Evolutionary conservation across 2,888 invertebrate species (phyloP).

Genomic region (Polydesmus complanatus): DNA sequence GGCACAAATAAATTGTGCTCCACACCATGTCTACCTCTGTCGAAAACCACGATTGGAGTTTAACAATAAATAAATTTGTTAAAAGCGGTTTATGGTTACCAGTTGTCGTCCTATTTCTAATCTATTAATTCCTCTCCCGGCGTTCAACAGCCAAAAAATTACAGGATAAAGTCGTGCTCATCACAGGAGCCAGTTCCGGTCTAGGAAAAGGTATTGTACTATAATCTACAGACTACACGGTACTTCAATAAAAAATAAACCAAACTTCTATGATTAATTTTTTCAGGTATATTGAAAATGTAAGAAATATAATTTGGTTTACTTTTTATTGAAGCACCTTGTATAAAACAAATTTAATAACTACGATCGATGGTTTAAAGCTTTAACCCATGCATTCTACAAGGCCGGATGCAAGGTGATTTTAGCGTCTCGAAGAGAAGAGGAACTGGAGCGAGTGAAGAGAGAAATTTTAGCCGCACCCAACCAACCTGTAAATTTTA

Average conservation of each 20-base stretch:
- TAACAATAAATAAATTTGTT: no score
- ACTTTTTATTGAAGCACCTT: no score
- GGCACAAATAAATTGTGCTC: no score
- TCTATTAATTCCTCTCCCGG: constrained; percentile 9
- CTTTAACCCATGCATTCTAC: constrained; percentile 72
- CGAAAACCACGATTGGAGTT: no score
- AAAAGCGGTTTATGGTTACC: constrained; percentile 16
- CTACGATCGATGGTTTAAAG: constrained; percentile 32
- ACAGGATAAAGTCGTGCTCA: constrained; percentile 61
- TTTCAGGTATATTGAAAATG: no score
- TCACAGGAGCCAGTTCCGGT: constrained; percentile 91
- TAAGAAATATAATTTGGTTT: no score
- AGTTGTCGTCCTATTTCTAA: constrained; percentile 12
- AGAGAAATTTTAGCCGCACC: constrained; percentile 44
- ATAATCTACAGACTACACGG: no score
- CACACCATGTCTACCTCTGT: no score
- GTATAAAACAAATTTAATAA: no score
- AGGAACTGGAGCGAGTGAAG: constrained; percentile 68
- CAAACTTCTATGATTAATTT: no score
- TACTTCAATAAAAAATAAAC: no score
- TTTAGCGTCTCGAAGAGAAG: constrained; percentile 60
- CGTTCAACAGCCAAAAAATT: constrained; percentile 19
- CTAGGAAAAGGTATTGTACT: constrained; percentile 55
- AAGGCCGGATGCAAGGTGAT: constrained; percentile 70
- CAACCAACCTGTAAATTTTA: constrained; percentile 45